phyloP scores from a whole-genome alignment of 2,113 vertebrate genomes.

The Pteropus alecto region DNA sequence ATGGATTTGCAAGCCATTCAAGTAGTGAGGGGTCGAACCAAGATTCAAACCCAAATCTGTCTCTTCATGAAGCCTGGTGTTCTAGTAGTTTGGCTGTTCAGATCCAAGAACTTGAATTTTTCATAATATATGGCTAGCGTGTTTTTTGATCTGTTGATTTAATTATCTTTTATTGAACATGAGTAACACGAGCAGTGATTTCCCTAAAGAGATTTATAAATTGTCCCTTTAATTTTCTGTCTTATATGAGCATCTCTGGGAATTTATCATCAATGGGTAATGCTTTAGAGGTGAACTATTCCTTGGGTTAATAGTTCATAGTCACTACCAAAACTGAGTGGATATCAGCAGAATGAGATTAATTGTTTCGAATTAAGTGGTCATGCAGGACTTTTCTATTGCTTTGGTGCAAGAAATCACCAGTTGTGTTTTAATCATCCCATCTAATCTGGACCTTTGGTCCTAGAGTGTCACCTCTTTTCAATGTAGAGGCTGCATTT shows the following conservation, averaged over 20 bases:
- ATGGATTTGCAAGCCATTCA: not conserved
- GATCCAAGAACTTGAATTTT: not conserved
- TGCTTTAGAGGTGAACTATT: not conserved
- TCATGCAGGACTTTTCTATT: not conserved
- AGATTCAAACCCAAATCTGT: not conserved
- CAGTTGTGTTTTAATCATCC: not conserved
- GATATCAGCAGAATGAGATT: slow-evolving; percentile 22
- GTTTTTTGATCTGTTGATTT: not conserved
- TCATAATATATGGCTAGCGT: not conserved
- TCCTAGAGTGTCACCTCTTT: not conserved
- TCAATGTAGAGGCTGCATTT: not conserved
- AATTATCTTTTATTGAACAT: slow-evolving; percentile 5
- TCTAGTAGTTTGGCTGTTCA: not conserved
- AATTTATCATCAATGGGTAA: slow-evolving; percentile 13
- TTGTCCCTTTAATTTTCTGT: slow-evolving; percentile 7
- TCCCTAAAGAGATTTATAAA: slow-evolving; percentile 34
- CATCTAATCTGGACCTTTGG: not conserved
- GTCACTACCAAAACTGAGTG: not conserved
- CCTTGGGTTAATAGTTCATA: not conserved
- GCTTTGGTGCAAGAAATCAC: not conserved
- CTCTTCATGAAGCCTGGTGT: not conserved
- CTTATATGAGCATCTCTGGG: not conserved
- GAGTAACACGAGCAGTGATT: not conserved
- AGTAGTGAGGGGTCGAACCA: not conserved
- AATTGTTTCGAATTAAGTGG: not conserved